Evolutionary conservation across 2,797 vertebrate genomes (phyloP), one percentile per base, ranked within the genome.

Genomic region (Sparus aurata): DNA sequence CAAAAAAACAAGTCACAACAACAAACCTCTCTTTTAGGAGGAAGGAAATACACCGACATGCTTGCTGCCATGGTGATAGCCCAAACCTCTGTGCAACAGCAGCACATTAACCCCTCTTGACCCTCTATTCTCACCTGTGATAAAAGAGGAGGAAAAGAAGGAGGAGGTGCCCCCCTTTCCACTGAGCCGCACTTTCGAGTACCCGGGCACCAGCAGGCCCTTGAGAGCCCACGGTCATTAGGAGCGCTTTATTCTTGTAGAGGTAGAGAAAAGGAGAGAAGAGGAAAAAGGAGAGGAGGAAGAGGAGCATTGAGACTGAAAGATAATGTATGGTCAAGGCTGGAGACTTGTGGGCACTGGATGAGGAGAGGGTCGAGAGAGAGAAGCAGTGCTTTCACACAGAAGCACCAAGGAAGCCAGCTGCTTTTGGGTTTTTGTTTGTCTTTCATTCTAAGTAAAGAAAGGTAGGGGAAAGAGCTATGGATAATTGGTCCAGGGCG

Each of bases 21-120:
- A 91, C 87, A 92, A 87, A 79, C 67, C 75, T 88, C 69, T 88
- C 55, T 84, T 89, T 88, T 79, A 58, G 59, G 62, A 83, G 66
- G 69, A 89, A 90, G 77, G 78, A 84, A 86, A 86, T 68, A 8
- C 88, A 85, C 87, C 71, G 75, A 85, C 80, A 83, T 83, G 80
- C 82, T 84, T 65, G 93, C 92, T 94, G 82, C 93, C 93, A 94
- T 94, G 92, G 90, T 84, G 90, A 95, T 93, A 92, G 90, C 85
- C 85, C 86, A 92, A 94, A 95, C 92, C 89, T 87, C 92, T 89
- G 91, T 91, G 93, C 94, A 93, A 93, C 93, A 94, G 93, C 93
- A 95, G 91, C 92, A 91, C 94, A 96, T 96, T 96, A 95, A 95
- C 95, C 94, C 95, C 95, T 95, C 93, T 95, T 96, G 94, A 96